Conservation (phyloP, 2,797 vertebrate genomes). For the Stomatorhinus walkeri region DNA sequence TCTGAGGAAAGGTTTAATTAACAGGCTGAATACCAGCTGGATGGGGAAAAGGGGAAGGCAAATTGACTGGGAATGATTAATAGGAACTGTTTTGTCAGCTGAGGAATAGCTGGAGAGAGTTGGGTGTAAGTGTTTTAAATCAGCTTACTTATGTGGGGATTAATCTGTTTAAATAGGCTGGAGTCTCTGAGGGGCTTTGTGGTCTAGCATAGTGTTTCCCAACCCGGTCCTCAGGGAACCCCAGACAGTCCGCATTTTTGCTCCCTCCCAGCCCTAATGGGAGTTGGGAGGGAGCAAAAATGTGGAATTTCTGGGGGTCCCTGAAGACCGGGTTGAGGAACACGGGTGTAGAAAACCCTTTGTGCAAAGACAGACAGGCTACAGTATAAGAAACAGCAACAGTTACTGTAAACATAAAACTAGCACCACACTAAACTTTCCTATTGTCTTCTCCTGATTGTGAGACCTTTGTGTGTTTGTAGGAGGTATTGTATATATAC, state of each 20-base stretch:
- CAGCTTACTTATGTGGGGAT: conserved; percentile 35
- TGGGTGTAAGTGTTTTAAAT: conserved; percentile 47
- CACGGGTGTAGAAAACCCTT: conserved; percentile 19
- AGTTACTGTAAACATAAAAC: neutral
- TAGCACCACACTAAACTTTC: neutral
- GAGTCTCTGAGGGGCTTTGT: conserved; percentile 26
- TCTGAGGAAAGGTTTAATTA: neutral
- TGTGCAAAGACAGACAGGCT: neutral
- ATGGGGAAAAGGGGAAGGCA: neutral
- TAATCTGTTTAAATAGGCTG: conserved; percentile 34
- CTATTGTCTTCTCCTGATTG: neutral
- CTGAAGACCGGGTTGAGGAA: neutral
- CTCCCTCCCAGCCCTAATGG: neutral
- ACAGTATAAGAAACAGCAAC: neutral
- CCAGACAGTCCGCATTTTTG: neutral
- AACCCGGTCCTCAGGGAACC: neutral
- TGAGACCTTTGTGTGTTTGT: conserved; percentile 10
- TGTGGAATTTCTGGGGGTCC: neutral
- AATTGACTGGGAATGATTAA: conserved; percentile 9
- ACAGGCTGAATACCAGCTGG: neutral
- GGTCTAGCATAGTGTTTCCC: conserved; percentile 3
- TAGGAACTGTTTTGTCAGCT: conserved; percentile 4
- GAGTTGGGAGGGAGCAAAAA: neutral
- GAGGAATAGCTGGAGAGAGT: conserved; percentile 38
- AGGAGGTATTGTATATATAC: neutral